A percentile compares a stretch with the other conserved stretches of the same genome.
These are phyloP conservation scores for Diadophis punctatus DNA, from an alignment of 2,113 vertebrate genomes.

Conservation along the genomic window DNA sequence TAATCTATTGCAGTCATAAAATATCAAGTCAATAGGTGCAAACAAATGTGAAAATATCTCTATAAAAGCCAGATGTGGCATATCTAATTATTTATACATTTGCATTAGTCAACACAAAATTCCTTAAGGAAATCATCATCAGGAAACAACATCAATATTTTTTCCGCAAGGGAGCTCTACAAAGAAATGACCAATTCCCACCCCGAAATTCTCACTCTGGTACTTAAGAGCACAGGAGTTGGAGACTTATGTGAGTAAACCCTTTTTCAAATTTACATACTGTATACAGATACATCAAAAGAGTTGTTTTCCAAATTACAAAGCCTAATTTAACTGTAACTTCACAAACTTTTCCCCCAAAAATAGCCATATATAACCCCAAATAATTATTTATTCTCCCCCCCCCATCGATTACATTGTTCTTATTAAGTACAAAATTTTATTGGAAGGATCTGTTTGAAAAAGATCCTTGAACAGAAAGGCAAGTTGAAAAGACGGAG, in stretches of 20 bases:
- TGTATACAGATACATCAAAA: neutral
- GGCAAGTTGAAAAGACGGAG: fast-evolving
- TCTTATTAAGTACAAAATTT: neutral
- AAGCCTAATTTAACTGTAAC: neutral
- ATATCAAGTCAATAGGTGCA: neutral
- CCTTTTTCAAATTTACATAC: neutral
- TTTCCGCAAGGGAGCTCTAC: neutral
- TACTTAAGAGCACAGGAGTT: neutral
- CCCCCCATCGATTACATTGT: neutral
- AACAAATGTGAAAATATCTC: neutral
- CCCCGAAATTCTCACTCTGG: neutral
- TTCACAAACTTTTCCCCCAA: neutral
- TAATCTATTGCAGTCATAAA: neutral
- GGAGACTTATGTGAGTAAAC: neutral
- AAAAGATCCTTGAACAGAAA: neutral
- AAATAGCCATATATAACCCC: neutral
- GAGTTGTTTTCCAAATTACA: neutral
- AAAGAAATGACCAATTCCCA: neutral
- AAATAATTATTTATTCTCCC: neutral
- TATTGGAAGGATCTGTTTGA: neutral
- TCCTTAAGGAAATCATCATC: neutral
- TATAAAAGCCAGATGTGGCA: neutral
- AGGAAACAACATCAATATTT: neutral
- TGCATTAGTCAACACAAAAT: neutral
- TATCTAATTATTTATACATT: neutral